These are phyloP conservation scores for Itoplectis maculator DNA, from an alignment of 2,888 invertebrate genomes.

Conservation along the genomic window DNA sequence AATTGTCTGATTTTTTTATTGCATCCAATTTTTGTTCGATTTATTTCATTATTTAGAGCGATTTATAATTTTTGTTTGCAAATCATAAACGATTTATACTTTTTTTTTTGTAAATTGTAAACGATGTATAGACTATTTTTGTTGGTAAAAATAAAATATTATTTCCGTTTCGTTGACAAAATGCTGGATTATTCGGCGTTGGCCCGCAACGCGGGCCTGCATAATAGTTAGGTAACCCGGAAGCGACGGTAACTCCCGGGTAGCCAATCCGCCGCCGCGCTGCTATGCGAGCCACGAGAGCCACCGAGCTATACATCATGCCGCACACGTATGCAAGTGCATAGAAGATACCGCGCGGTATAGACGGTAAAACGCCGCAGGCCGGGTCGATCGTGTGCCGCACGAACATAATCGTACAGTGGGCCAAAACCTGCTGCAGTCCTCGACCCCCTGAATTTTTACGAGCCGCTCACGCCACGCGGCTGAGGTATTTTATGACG, in stretches of 20 bases:
- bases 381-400: conserved; percentile 42
- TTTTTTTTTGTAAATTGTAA: not conserved
- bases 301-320: conserved; percentile 6
- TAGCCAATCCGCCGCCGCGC: too few species aligned
- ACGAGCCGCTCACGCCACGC: conserved; percentile 32
- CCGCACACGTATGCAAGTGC: not conserved
- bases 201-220: conserved; percentile 4
- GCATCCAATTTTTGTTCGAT: not conserved
- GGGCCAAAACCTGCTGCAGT: conserved; percentile 34
- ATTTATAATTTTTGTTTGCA: not conserved
- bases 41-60: not conserved
- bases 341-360: conserved; percentile 21
- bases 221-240: conserved; percentile 49
- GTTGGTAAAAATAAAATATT: too few species aligned
- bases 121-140: too few species aligned
- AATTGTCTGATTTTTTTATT: not conserved
- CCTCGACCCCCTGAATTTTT: conserved; percentile 39
- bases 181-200: not conserved
- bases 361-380: conserved; percentile 21
- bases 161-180: too few species aligned
- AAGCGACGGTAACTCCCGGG: conserved; percentile 26
- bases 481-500: conserved; percentile 21
- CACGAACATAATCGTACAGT: conserved; percentile 49
- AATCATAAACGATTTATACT: not conserved
- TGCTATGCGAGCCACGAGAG: not conserved